Conservation (phyloP, 2,113 vertebrate genomes). For the Hemichromis elongatus region DNA sequence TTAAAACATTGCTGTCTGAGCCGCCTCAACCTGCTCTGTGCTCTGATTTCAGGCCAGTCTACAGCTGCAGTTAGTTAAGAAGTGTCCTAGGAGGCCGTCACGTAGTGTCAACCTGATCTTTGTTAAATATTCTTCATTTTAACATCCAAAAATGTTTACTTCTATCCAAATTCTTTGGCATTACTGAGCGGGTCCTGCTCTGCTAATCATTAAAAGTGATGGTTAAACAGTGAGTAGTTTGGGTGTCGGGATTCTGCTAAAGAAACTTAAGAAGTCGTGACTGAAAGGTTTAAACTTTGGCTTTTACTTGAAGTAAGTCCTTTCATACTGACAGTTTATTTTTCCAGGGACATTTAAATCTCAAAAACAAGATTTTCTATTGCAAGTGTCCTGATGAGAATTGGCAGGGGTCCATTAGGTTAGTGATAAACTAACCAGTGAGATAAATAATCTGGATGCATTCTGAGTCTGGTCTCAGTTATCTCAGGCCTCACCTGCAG, state of each 20-base stretch:
- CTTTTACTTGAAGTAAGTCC: not conserved
- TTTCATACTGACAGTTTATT: not conserved
- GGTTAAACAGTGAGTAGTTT: not conserved
- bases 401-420: not conserved
- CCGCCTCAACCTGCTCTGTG: not conserved
- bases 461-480: not conserved
- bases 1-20: not conserved
- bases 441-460: not conserved
- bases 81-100: accelerated
- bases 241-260: not conserved
- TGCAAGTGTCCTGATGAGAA: not conserved
- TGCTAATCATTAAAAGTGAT: not conserved
- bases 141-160: not conserved
- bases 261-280: not conserved
- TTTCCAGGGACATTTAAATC: not conserved
- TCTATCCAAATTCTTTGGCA: not conserved
- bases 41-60: not conserved
- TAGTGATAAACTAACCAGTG: not conserved
- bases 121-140: not conserved
- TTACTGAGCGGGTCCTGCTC: not conserved
- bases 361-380: not conserved
- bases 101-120: not conserved
- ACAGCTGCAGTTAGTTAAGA: too few species aligned
- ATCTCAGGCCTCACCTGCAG: not conserved
- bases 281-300: accelerated